Conservation (phyloP, 2,113 vertebrate species). For the Sinocyclocheilus rhinocerous region DNA sequence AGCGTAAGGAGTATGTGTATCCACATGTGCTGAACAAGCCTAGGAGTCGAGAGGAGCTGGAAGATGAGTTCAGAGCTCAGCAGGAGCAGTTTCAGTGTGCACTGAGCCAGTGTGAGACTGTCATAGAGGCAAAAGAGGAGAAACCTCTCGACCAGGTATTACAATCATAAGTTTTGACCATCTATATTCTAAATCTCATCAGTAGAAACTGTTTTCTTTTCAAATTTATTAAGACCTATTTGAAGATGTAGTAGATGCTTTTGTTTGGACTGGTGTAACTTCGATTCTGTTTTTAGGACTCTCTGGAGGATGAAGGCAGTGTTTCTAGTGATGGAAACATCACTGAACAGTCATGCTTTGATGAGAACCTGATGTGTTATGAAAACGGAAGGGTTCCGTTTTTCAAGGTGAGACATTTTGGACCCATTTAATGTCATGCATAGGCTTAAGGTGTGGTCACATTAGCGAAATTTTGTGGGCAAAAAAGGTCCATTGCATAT, state of each 20-base stretch:
- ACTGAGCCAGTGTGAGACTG: conserved; percentile 50
- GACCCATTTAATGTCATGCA: not conserved
- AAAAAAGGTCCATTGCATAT: not conserved
- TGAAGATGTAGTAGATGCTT: not conserved
- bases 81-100: conserved; percentile 71
- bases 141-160: conserved; percentile 72
- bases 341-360: conserved; percentile 72
- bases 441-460: not conserved
- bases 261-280: not conserved
- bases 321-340: conserved; percentile 69
- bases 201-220: not conserved
- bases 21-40: conserved; percentile 78
- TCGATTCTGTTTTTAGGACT: conserved; percentile 64
- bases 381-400: conserved; percentile 83
- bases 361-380: conserved; percentile 77
- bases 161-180: not conserved
- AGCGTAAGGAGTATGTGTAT: conserved; percentile 84
- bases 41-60: conserved; percentile 76
- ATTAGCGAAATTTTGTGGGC: not conserved
- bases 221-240: no score
- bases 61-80: conserved; percentile 77
- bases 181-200: not conserved
- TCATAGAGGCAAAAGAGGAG: conserved; percentile 61
- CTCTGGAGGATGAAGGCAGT: conserved; percentile 75
- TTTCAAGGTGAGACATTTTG: conserved; percentile 84